A percentile compares a stretch with the other conserved stretches of the same genome.
These are phyloP conservation scores for Hyla sarda DNA, from an alignment of 2,113 vertebrate genomes.

Conservation along the genomic window DNA sequence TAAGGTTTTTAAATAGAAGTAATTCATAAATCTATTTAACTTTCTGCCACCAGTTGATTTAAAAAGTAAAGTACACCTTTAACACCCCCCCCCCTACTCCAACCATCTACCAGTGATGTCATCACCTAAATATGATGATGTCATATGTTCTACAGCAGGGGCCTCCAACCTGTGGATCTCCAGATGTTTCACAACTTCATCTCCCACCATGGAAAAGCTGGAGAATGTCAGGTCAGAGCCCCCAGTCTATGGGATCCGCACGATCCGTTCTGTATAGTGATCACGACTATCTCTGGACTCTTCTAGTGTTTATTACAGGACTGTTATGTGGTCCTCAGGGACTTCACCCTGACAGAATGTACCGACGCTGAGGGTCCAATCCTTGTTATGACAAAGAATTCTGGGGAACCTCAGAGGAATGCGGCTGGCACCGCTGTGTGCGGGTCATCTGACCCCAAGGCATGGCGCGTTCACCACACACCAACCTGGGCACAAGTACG, in stretches of 20 bases:
- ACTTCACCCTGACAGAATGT: background rate
- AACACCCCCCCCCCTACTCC: no score
- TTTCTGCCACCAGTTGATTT: no score
- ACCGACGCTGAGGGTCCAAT: background rate
- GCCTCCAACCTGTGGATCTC: background rate
- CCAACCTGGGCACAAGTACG: constrained; percentile 5
- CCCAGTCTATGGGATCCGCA: no score
- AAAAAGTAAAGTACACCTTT: no score
- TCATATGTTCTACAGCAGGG: background rate
- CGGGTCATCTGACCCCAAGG: constrained; percentile 15
- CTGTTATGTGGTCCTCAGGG: background rate
- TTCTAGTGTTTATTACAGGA: no score
- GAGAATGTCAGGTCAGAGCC: no score
- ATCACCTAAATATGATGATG: background rate
- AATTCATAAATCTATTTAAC: no score
- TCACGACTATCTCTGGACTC: background rate
- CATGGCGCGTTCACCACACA: constrained; percentile 26
- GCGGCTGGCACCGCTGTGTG: background rate
- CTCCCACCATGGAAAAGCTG: no score
- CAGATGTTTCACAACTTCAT: background rate
- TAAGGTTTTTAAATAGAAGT: no score
- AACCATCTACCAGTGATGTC: background rate
- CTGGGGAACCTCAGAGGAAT: constrained; percentile 2
- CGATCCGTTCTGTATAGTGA: no score
- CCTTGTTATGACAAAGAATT: background rate